A percentile compares a stretch with the other conserved stretches of the same genome.
phyloP scores from a whole-genome alignment of 2,113 vertebrate species.

The Rhinolophus sinicus region DNA sequence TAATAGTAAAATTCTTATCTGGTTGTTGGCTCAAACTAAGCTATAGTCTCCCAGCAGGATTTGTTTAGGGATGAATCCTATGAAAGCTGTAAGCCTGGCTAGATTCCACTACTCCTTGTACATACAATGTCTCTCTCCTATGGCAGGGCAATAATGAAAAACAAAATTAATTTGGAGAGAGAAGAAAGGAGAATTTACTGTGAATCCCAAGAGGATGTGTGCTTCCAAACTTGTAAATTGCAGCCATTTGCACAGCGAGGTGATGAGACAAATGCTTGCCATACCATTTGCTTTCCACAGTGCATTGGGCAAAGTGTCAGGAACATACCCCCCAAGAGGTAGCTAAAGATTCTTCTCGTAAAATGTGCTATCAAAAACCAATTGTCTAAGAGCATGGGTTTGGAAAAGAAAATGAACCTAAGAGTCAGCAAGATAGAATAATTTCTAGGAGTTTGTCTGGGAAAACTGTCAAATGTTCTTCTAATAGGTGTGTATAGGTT shows the following conservation, averaged over 20 bases:
- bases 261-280: conserved; percentile 62
- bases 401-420: conserved; percentile 77
- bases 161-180: conserved; percentile 72
- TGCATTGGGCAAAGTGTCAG: conserved; percentile 40
- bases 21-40: background rate
- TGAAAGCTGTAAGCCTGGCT: background rate
- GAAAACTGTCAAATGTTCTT: conserved; percentile 64
- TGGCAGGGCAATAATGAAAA: conserved; percentile 59
- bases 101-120: background rate
- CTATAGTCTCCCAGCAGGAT: background rate
- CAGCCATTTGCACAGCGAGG: conserved; percentile 28
- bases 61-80: background rate
- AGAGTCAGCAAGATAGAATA: conserved; percentile 14
- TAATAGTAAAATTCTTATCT: background rate
- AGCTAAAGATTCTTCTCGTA: conserved; percentile 78
- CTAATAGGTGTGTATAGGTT: conserved; percentile 74
- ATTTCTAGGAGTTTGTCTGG: conserved; percentile 75
- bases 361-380: conserved; percentile 75
- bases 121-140: conserved; percentile 53
- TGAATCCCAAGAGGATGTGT: conserved; percentile 29
- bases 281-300: conserved; percentile 35
- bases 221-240: conserved; percentile 77
- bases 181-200: conserved; percentile 57
- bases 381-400: conserved; percentile 67
- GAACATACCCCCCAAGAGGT: conserved; percentile 62